Conservation (phyloP, 1,140 invertebrate genomes). For the Leptopilina clavipes region DNA sequence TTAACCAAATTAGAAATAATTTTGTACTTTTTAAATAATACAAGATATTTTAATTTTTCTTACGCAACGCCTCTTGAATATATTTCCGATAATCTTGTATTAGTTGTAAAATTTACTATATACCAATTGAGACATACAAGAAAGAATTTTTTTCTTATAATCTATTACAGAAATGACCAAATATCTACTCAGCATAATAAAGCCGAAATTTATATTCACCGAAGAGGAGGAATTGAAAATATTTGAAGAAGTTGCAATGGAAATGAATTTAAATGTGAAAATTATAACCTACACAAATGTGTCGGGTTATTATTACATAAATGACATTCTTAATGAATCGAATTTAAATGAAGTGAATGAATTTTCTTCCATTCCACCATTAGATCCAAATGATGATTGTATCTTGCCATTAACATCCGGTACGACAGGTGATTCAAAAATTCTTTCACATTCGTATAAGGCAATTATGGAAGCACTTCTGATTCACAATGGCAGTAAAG, state of each 20-base stretch:
- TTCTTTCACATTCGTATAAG: conserved; percentile 56
- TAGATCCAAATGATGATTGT: conserved; percentile 52
- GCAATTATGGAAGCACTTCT: conserved; percentile 37
- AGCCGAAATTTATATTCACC: conserved; percentile 69
- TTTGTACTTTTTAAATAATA: no score
- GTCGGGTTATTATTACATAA: conserved; percentile 47
- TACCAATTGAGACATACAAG: no score
- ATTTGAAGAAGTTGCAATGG: conserved; percentile 50
- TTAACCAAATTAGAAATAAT: no score
- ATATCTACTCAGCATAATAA: conserved; percentile 61
- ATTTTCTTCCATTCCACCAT: conserved; percentile 49
- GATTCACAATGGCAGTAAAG: neutral
- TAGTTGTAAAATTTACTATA: no score
- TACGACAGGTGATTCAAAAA: conserved; percentile 63
- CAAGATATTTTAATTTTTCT: no score
- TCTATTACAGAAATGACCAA: conserved; percentile 56
- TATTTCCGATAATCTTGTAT: no score
- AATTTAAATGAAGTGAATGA: conserved; percentile 45
- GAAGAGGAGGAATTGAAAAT: conserved; percentile 45
- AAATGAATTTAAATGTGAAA: conserved; percentile 46
- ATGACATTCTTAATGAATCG: conserved; percentile 50
- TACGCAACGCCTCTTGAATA: no score
- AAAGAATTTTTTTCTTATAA: no score
- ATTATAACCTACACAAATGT: conserved; percentile 62
- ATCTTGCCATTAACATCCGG: conserved; percentile 64